Percentiles rank a stretch among this genome's conserved stretches.
Conservation (phyloP, 2,888 invertebrate species). For the Tricholauxania praeusta region DNA sequence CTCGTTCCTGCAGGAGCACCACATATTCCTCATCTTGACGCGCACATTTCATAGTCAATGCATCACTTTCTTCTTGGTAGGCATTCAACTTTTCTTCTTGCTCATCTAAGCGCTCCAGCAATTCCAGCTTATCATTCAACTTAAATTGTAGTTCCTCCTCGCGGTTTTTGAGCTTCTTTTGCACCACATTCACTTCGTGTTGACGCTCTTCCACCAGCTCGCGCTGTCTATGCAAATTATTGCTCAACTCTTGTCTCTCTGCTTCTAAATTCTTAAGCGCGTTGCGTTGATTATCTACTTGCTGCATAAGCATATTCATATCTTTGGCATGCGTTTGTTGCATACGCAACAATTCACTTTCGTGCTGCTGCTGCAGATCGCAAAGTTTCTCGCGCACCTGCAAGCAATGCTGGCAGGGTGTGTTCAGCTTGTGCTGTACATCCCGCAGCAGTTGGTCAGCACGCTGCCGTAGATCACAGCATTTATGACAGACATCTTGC, state of each 20-base stretch:
- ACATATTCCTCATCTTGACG: constrained; percentile 66
- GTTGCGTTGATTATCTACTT: constrained; percentile 57
- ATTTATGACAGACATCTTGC: constrained; percentile 72
- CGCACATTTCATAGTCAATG: constrained; percentile 59
- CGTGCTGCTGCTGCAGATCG: constrained; percentile 65
- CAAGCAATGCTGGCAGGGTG: constrained; percentile 69
- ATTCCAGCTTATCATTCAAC: constrained; percentile 51
- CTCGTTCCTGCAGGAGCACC: constrained; percentile 63
- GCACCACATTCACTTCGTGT: constrained; percentile 55
- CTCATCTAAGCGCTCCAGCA: constrained; percentile 53
- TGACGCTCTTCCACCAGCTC: constrained; percentile 64
- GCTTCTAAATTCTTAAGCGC: constrained; percentile 53
- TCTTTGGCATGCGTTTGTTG: constrained; percentile 65
- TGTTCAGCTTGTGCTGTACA: constrained; percentile 57
- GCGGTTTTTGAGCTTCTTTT: constrained; percentile 55
- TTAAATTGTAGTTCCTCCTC: constrained; percentile 58
- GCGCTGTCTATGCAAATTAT: constrained; percentile 61
- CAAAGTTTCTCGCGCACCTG: constrained; percentile 68
- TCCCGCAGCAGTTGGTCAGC: constrained; percentile 68
- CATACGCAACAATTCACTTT: constrained; percentile 64
- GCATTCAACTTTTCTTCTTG: constrained; percentile 51
- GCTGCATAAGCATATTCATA: constrained; percentile 54
- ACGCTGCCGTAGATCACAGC: constrained; percentile 71
- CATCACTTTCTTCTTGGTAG: constrained; percentile 54
- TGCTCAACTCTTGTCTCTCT: constrained; percentile 53